Evolutionary conservation across 2,888 invertebrate genomes (phyloP).

Genomic region (Panopea generosa): DNA sequence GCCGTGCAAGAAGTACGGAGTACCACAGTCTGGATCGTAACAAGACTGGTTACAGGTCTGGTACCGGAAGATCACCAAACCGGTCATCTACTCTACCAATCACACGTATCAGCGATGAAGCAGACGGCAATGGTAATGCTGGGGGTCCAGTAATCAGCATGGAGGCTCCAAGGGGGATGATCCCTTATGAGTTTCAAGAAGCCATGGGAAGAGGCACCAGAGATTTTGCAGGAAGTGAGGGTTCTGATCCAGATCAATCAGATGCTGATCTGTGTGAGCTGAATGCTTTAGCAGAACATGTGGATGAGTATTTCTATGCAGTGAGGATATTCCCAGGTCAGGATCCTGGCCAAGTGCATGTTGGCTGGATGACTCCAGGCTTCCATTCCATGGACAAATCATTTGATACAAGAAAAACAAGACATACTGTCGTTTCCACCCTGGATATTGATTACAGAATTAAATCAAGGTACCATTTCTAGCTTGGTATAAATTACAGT

Average conservation of each 20-base stretch:
- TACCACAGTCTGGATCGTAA: constrained; percentile 76
- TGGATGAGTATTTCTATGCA: constrained; percentile 99
- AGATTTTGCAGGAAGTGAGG: constrained; percentile 72
- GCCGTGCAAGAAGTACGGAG: constrained; percentile 75
- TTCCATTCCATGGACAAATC: constrained; percentile 87
- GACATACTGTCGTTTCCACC: constrained; percentile 82
- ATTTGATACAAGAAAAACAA: constrained; percentile 84
- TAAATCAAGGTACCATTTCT: constrained; percentile 87
- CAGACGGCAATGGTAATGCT: constrained; percentile 57
- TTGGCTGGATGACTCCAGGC: constrained; percentile 99
- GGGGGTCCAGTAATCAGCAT: constrained; percentile 68
- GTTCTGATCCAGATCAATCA: constrained; percentile 79
- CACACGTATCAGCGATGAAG: constrained; percentile 63
- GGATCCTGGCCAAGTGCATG: constrained; percentile 96
- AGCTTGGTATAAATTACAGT: no score
- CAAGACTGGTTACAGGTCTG: constrained; percentile 47
- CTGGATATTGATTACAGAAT: constrained; percentile 88
- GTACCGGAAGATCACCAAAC: constrained; percentile 55
- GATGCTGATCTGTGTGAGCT: constrained; percentile 81
- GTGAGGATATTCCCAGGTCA: constrained; percentile 95
- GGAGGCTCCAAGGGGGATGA: constrained; percentile 75
- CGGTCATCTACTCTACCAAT: constrained; percentile 62
- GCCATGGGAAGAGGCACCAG: constrained; percentile 69
- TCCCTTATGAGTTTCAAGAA: constrained; percentile 81
- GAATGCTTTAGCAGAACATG: constrained; percentile 86